These are phyloP conservation scores for Colius striatus DNA, from an alignment of 2,113 vertebrate genomes.

Conservation along the genomic window DNA sequence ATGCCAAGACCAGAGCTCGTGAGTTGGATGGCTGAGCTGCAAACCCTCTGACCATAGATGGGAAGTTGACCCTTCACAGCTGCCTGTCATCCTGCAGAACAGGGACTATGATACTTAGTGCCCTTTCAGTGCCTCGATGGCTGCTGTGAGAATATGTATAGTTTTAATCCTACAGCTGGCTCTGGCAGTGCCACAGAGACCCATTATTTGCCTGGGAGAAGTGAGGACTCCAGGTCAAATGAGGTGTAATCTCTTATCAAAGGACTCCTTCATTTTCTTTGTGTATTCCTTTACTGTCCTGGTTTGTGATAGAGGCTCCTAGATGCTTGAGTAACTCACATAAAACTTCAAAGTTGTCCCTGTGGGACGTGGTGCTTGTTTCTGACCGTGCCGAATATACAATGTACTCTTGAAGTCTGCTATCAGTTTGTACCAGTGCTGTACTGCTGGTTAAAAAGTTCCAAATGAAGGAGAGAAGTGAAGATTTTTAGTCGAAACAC, in stretches of 20 bases:
- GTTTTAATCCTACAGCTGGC: not conserved
- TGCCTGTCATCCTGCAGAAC: not conserved
- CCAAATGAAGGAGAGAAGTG: not conserved
- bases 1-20: not conserved
- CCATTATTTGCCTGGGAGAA: not conserved
- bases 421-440: not conserved
- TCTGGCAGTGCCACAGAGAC: not conserved
- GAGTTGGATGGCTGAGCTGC: not conserved
- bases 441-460: not conserved
- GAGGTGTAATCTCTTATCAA: conserved; percentile 9
- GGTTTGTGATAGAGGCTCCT: not conserved
- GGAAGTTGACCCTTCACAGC: not conserved
- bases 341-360: not conserved
- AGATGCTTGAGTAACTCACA: not conserved
- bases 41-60: fast-evolving
- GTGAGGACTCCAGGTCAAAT: not conserved
- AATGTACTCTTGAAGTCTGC: not conserved
- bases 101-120: not conserved
- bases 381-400: not conserved
- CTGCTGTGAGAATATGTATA: not conserved
- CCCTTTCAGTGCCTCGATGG: not conserved
- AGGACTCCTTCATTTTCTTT: not conserved
- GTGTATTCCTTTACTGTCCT: not conserved
- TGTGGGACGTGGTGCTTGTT: not conserved
- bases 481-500: not conserved